Base-by-base conservation (phyloP, 2,888 invertebrate genomes). In the Sussaba pulchella region DNA sequence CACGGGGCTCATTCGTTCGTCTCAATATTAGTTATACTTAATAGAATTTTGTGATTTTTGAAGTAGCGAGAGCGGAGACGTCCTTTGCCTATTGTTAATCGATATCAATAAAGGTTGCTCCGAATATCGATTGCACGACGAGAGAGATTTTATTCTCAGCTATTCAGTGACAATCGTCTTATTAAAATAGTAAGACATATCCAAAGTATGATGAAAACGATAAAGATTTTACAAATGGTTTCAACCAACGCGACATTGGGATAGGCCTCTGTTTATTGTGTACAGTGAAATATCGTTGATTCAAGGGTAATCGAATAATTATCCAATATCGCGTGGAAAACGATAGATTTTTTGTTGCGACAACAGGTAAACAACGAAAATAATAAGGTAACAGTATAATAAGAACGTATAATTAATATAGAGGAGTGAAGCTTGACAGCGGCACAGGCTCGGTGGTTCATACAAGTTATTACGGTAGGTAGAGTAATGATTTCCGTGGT, bases 401-500 rank as follows among this genome's bases (percentile, higher is more conserved):
- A n/a, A n/a, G n/a, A n/a, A n/a, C n/a, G n/a, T n/a, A 63, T 45
- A 67, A 52, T 67, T 26, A 52, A 69, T 17, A 41, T 31, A 24
- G 57, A 2, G 43, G 45, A 66, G 74, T 36, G 10, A 31, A 57
- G 43, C 61, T 75, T 45, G 54, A 76, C n/a, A 67, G 54, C 64
- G 72, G 63, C 72, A 76, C 80, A 81, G 69, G 72, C 80, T 72
- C 69, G 45, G 59, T 63, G 26, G 43, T 74, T 63, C 39, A 31
- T 45, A 31, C 64, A 78, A 74, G 31, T 41, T 45, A 57, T 57
- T 31, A 63, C 43, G 14, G 31, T 75, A 52, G 61, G 47, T 54
- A 64, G 31, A 39, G 66, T 74, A 59, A 64, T 41, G 64, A 61
- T 74, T 81, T 59, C n/a, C 74, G 78, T 81, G 81, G 81, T 81